These are phyloP conservation scores for Melinopterus prodromus DNA, from an alignment of 2,888 invertebrate genomes.

Conservation along the genomic window DNA sequence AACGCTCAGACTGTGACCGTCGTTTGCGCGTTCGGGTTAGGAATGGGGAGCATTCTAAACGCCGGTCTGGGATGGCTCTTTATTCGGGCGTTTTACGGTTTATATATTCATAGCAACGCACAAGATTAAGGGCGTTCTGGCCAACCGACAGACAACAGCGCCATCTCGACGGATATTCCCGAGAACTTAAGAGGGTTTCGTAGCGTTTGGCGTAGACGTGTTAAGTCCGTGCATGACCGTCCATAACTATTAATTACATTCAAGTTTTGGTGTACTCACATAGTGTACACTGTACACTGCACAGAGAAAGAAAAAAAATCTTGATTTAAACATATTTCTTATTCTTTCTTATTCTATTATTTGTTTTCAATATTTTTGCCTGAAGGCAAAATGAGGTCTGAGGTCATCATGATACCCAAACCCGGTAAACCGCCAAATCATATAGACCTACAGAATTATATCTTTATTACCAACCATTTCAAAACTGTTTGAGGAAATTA, in stretches of 20 bases:
- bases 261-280: neutral
- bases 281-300: neutral
- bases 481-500: no score
- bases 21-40: neutral
- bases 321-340: no score
- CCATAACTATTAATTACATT: slow-evolving; percentile 13
- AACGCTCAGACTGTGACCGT: slow-evolving; percentile 39
- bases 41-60: slow-evolving; percentile 41
- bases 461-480: no score
- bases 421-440: no score
- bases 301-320: no score
- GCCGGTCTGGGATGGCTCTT: slow-evolving; percentile 43
- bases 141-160: slow-evolving; percentile 53
- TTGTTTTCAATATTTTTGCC: no score
- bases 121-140: slow-evolving; percentile 57
- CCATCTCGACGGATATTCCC: neutral
- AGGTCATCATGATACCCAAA: no score
- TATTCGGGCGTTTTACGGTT: slow-evolving; percentile 52
- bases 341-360: no score
- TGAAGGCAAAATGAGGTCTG: no score
- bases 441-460: no score
- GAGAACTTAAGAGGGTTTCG: slow-evolving; percentile 10
- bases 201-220: slow-evolving; percentile 4
- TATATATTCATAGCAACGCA: slow-evolving; percentile 58
- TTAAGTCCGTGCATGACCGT: slow-evolving; percentile 19